Evolutionary conservation across 2,797 vertebrate genomes (phyloP).

Genomic region (Cuculus canorus): DNA sequence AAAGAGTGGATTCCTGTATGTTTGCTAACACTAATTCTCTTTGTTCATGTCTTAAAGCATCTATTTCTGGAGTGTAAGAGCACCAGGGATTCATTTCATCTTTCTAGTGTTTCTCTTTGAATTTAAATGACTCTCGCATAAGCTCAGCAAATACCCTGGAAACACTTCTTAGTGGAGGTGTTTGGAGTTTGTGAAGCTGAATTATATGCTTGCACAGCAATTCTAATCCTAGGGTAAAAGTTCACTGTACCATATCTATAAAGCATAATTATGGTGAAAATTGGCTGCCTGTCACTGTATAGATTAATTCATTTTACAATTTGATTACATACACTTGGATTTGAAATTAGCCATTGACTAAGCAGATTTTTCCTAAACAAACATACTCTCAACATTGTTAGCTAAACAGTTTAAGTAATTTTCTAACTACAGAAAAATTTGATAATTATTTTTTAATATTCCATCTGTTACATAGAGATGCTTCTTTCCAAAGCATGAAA

Average conservation of each 20-base stretch:
- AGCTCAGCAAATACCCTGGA: conserved; percentile 40
- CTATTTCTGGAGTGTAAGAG: conserved; percentile 37
- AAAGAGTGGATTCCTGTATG: background rate
- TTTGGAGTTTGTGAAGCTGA: conserved; percentile 13
- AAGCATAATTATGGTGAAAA: background rate
- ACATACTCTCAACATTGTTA: background rate
- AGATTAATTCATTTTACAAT: background rate
- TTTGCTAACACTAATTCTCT: conserved; percentile 44
- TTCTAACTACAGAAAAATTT: conserved; percentile 34
- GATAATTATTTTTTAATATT: conserved; percentile 34
- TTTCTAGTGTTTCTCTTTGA: conserved; percentile 54
- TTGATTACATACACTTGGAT: background rate
- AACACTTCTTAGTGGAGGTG: conserved; percentile 7
- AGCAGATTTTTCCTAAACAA: background rate
- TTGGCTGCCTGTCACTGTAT: background rate
- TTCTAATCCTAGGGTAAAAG: conserved; percentile 38
- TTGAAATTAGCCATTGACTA: background rate
- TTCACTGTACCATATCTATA: background rate
- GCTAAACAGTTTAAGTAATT: conserved; percentile 24
- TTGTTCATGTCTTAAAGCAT: conserved; percentile 25
- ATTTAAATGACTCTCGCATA: conserved; percentile 54
- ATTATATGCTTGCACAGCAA: background rate
- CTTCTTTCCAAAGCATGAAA: background rate
- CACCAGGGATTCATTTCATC: conserved; percentile 57
- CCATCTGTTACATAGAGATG: background rate